These are phyloP conservation scores for Furcifer pardalis DNA, from an alignment of 2,797 vertebrate species.

Conservation along the genomic window DNA sequence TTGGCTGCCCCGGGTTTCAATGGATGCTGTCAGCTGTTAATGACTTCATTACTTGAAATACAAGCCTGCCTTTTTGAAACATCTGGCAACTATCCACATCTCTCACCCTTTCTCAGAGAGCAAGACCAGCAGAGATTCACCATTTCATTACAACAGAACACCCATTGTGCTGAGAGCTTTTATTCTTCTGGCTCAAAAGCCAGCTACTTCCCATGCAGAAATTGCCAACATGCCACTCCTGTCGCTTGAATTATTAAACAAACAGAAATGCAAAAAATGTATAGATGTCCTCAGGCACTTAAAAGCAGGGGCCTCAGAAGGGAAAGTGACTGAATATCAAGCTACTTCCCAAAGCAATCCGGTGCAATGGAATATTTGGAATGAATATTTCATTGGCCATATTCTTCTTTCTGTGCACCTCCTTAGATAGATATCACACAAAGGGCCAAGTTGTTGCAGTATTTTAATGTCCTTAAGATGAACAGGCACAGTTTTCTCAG, in stretches of 20 bases:
- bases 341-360: not conserved
- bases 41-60: not conserved
- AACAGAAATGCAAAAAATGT: not conserved
- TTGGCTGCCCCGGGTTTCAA: not conserved
- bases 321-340: not conserved
- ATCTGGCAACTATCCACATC: not conserved
- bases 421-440: not conserved
- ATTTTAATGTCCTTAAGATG: not conserved
- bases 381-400: not conserved
- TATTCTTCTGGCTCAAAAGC: slow-evolving; percentile 14
- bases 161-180: not conserved
- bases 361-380: not conserved
- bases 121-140: not conserved
- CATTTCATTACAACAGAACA: slow-evolving; percentile 19
- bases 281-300: not conserved
- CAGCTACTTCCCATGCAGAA: not conserved
- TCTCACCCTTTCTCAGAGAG: slow-evolving; percentile 15
- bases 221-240: slow-evolving; percentile 38
- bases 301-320: not conserved
- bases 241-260: slow-evolving; percentile 3
- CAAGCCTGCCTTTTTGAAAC: accelerated
- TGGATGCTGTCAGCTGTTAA: not conserved
- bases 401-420: not conserved
- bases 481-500: not conserved
- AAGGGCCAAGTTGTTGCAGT: not conserved